phyloP scores from a whole-genome alignment of 2,888 invertebrate genomes.

The Lithophane ornitopus region DNA sequence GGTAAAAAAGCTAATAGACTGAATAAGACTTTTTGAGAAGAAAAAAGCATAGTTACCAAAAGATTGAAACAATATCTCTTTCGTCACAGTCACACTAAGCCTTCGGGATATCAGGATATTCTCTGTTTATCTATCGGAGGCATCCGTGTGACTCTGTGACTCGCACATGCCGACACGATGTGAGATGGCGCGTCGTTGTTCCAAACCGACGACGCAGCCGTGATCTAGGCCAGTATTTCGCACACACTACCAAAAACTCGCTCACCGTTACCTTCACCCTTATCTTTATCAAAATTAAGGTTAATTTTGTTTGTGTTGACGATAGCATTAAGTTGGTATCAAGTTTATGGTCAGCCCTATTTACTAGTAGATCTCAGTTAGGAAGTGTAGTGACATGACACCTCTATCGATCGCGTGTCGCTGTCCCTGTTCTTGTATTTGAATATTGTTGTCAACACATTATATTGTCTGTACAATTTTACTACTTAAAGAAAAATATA shows the following conservation, averaged over 20 bases:
- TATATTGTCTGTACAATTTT: slow-evolving; percentile 6
- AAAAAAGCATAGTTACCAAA: neutral
- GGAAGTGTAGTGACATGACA: slow-evolving; percentile 79
- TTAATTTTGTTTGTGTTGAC: slow-evolving; percentile 26
- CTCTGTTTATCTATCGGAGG: slow-evolving; percentile 82
- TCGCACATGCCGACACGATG: slow-evolving; percentile 79
- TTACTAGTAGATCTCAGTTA: slow-evolving; percentile 77
- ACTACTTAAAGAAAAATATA: slow-evolving; percentile 10
- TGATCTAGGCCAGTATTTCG: slow-evolving; percentile 79
- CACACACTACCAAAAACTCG: slow-evolving; percentile 61
- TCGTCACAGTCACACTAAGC: neutral
- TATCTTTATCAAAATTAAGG: slow-evolving; percentile 28
- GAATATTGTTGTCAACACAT: slow-evolving; percentile 65
- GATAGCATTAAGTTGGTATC: slow-evolving; percentile 37
- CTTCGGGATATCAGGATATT: slow-evolving; percentile 74
- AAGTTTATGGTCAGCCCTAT: slow-evolving; percentile 75
- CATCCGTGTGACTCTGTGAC: slow-evolving; percentile 77
- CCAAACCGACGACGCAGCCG: slow-evolving; percentile 71
- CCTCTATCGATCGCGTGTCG: slow-evolving; percentile 78
- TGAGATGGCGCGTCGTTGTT: slow-evolving; percentile 69
- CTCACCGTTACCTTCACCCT: slow-evolving; percentile 25
- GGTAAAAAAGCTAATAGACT: neutral
- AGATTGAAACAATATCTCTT: slow-evolving; percentile 5
- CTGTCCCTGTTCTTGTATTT: slow-evolving; percentile 70
- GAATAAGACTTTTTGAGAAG: neutral